A percentile compares a stretch with the other conserved stretches of the same genome.
These are phyloP conservation scores for Spinus pinus DNA, from an alignment of 2,797 vertebrate genomes.

Conservation along the genomic window DNA sequence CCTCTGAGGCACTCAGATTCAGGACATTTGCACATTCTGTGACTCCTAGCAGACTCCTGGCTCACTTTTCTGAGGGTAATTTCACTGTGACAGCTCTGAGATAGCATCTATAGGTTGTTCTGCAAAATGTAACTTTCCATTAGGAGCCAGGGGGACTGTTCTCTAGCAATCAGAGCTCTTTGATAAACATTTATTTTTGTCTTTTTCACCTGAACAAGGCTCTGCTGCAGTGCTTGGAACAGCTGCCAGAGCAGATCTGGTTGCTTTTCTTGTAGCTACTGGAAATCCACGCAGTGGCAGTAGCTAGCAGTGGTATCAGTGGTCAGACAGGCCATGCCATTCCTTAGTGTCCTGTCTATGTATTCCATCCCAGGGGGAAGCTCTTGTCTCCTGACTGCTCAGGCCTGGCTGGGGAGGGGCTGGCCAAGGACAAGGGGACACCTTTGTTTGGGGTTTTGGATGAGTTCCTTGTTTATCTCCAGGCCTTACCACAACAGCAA, in stretches of 20 bases:
- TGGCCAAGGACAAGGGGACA: neutral
- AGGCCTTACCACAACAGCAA: neutral
- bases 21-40: neutral
- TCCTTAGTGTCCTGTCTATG: neutral
- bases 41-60: constrained; percentile 23
- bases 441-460: neutral
- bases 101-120: constrained; percentile 48
- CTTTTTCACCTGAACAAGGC: neutral
- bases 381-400: neutral
- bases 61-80: constrained; percentile 48
- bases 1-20: neutral
- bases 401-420: neutral
- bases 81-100: constrained; percentile 55
- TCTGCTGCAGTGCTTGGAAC: neutral
- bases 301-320: neutral
- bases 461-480: neutral
- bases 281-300: neutral
- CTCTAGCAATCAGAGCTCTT: constrained; percentile 26
- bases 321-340: neutral
- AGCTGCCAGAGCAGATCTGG: neutral
- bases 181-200: constrained; percentile 42
- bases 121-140: constrained; percentile 58
- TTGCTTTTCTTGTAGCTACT: neutral
- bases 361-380: neutral
- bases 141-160: neutral